These are phyloP conservation scores for Petrosia ficiformis DNA, from an alignment of 37 sponge, comb jelly and placozoan genomes.

Conservation along the genomic window DNA sequence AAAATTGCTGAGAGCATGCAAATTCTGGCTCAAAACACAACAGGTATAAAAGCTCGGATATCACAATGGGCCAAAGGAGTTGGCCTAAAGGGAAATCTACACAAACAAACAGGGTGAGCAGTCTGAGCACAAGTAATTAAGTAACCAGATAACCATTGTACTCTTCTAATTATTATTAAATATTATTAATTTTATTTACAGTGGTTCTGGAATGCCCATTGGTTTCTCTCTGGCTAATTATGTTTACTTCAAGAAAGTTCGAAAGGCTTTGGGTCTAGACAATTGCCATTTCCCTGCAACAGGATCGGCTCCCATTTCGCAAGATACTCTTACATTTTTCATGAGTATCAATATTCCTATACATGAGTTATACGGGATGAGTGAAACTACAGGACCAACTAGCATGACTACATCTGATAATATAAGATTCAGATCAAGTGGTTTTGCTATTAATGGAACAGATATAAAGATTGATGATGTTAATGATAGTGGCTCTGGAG, in stretches of 20 bases:
- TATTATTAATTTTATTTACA: conserved; percentile 1
- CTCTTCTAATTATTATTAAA: not conserved
- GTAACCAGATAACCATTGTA: not conserved
- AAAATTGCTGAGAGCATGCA: conserved; percentile 77
- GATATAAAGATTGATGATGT: conserved; percentile 59
- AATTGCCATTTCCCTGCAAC: conserved; percentile 77
- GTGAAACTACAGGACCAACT: conserved; percentile 83
- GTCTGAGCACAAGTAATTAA: not conserved
- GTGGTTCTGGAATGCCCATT: conserved; percentile 30
- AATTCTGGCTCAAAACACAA: conserved; percentile 22
- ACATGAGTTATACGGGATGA: conserved; percentile 93
- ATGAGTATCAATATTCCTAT: conserved; percentile 84
- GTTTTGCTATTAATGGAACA: conserved; percentile 39
- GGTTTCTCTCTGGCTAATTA: conserved; percentile 71
- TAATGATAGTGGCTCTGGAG: conserved; percentile 74
- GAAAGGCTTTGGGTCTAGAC: conserved; percentile 55
- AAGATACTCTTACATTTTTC: conserved; percentile 86
- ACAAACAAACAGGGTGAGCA: conserved; percentile 49
- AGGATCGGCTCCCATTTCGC: conserved; percentile 89
- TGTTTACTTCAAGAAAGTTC: conserved; percentile 59
- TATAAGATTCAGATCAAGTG: conserved; percentile 60
- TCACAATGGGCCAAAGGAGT: conserved; percentile 78
- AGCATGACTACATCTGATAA: conserved; percentile 61
- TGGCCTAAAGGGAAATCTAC: conserved; percentile 69
- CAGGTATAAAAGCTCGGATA: conserved; percentile 59